Base-by-base conservation (phyloP, 2,113 vertebrate genomes). In the Epinephelus fuscoguttatus region DNA sequence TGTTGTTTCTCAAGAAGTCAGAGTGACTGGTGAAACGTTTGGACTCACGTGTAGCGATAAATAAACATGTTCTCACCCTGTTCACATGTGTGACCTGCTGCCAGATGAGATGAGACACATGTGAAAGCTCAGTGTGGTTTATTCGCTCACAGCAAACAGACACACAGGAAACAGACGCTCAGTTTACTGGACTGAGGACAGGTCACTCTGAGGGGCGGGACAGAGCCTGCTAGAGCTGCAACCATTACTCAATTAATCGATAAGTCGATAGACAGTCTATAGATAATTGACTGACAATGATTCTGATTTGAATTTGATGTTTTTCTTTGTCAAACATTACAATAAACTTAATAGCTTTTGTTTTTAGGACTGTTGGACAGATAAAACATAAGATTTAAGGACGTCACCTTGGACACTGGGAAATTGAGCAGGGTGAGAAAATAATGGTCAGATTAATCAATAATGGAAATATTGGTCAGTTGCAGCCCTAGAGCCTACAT, bases 141-240 rank as follows among this genome's bases (percentile, higher is more conserved):
- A 23, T 42, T 71, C 3, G 6, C 37, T 50, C 23, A 86, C 70
- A 61, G 60, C 69, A 62, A 57, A 85, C 80, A 68, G 15, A 87
- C 86, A 86, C 85, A 75, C 60, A 21, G 10, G 70, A n/a, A 8
- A 27, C 15, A 49, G 45, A 72, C 27, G n/a, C 56, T 55, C 18
- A 19, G 42, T 23, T 84, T 6, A 75, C 62, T 52, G 60, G 33
- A 80, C 72, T 57, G 63, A 14, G 30, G 79, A 68, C 86, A 63
- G 59, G 3, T 67, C 18, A 30, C 53, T 87, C 40, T 57, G 55
- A 50, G 56, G 19, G 70, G 59, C 11, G 63, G 66, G 64, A 40
- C 80, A 45, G 9, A 45, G 42, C 42, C 42, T 45, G 3, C 42
- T 45, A 45, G 42, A 45, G 42, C 42, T 45, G 42, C 42, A 45